Evolutionary conservation across 1,140 invertebrate species (phyloP), one percentile per base, ranked within the genome.

Genomic region (Euura lappo): DNA sequence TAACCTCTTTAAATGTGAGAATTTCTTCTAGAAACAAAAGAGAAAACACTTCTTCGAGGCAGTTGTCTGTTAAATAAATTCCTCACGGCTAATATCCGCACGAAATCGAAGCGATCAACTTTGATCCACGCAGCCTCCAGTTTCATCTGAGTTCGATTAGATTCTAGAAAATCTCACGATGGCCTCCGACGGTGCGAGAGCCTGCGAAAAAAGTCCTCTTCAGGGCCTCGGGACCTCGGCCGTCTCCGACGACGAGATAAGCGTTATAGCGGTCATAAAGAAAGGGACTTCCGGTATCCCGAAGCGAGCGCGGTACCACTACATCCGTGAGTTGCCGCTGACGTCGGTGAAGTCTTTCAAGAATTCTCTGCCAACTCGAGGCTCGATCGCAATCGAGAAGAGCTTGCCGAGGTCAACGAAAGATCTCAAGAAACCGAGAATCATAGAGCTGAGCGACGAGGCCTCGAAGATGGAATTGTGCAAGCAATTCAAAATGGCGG

Each of bases 361-460:
- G 28, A 68, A 42, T 7, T 68, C 44, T 11, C 10, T 68, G 8
- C 28, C 13, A 64, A 64, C 8, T 13, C 60, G 60, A 64, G 60
- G 13, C 28, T 28, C 28, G 28, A 28, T 28, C 28, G 28, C 28
- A 1, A 28, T 28, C 28, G 28, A 28, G 1, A 28, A 28, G 28
- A 28, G 28, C 28, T 28, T 28, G 28, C 0, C 28, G 28, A 28
- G 1, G 28, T 28, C 28, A 28, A 28, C 28, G 28, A 28, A 28
- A 0, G 28, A 68, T 6, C 8, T 68, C 3, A 45, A 73, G 64
- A 77, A 70, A 64, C 69, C 69, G 4, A 71, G 64, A 43, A 13
- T 80, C 10, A 79, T 81, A 46, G 81, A 84, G 68, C 51, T 82
- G 28, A 77, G 72, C n/a, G 76, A 80, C 60, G 74, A 71, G 11